phyloP scores from a whole-genome alignment of 2,888 invertebrate species.

The Hirtodrosophila histrioides region DNA sequence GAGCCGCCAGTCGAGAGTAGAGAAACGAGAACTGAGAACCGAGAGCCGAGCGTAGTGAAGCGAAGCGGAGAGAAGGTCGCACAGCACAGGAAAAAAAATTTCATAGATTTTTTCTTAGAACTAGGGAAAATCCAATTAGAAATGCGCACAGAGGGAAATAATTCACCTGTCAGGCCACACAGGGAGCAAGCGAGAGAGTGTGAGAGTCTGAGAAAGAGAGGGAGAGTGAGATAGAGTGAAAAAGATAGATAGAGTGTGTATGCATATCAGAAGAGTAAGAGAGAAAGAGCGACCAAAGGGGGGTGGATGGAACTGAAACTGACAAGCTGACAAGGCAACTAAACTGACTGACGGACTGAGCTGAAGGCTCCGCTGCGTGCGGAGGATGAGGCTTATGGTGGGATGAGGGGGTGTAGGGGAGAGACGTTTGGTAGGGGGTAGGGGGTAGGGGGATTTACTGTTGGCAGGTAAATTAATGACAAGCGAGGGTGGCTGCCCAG shows the following conservation, averaged over 20 bases:
- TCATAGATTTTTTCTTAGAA: constrained; percentile 83
- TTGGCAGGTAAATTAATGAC: constrained; percentile 63
- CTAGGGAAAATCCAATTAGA: constrained; percentile 82
- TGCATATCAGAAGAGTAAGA: not conserved
- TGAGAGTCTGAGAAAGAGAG: constrained; percentile 7
- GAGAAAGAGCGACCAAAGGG: constrained; percentile 26
- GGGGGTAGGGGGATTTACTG: constrained; percentile 44
- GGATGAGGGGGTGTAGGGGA: not conserved
- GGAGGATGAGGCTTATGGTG: constrained; percentile 26
- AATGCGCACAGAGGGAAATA: constrained; percentile 78
- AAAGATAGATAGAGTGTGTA: not conserved
- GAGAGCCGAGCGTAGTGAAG: constrained; percentile 7
- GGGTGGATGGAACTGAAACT: constrained; percentile 65
- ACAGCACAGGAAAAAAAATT: constrained; percentile 41
- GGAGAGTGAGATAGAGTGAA: constrained; percentile 9
- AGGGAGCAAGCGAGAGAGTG: constrained; percentile 9
- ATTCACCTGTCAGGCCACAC: constrained; percentile 77
- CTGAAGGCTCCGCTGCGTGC: constrained; percentile 73
- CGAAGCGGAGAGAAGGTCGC: constrained; percentile 60
- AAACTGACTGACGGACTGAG: constrained; percentile 48
- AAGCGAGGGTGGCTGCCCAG: constrained; percentile 53
- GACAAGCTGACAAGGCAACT: constrained; percentile 74
- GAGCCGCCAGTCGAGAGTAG: constrained; percentile 5
- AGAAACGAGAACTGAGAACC: constrained; percentile 25
- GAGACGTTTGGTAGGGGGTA: not conserved